A percentile compares a stretch with the other conserved stretches of the same genome.
phyloP scores from a whole-genome alignment of 2,888 invertebrate genomes.

The Torymus aiolomorphi region DNA sequence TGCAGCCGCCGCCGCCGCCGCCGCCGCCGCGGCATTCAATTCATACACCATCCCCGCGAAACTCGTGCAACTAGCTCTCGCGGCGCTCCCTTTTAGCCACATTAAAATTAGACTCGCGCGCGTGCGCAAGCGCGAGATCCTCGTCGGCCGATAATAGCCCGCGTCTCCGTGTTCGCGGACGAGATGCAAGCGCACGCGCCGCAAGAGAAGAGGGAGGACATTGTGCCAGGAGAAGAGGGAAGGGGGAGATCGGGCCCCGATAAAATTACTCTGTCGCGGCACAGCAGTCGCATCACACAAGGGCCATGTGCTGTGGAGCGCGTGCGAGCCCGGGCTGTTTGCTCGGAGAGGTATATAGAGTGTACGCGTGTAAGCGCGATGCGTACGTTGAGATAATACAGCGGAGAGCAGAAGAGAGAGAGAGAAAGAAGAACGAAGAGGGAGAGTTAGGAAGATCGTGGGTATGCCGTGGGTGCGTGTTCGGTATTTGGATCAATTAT shows the following conservation, averaged over 20 bases:
- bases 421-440: neutral
- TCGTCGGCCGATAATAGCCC: constrained; percentile 45
- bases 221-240: neutral
- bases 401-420: neutral
- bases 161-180: constrained; percentile 8
- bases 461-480: neutral
- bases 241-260: constrained; percentile 29
- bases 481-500: constrained; percentile 40
- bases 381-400: constrained; percentile 25
- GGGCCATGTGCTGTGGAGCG: no score
- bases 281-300: constrained; percentile 2
- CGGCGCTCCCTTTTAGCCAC: constrained; percentile 39
- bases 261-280: constrained; percentile 51
- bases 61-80: neutral
- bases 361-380: constrained; percentile 29
- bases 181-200: constrained; percentile 44
- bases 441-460: neutral
- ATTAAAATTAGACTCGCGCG: constrained; percentile 56
- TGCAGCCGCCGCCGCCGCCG: constrained; percentile 4
- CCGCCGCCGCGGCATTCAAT: constrained; percentile 41
- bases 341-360: neutral
- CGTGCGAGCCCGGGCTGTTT: no score
- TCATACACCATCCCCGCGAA: constrained; percentile 5
- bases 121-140: constrained; percentile 31
- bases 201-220: constrained; percentile 12